Evolutionary conservation across 2,888 invertebrate species (phyloP).

Genomic region (Cremastobaeus sp.): DNA sequence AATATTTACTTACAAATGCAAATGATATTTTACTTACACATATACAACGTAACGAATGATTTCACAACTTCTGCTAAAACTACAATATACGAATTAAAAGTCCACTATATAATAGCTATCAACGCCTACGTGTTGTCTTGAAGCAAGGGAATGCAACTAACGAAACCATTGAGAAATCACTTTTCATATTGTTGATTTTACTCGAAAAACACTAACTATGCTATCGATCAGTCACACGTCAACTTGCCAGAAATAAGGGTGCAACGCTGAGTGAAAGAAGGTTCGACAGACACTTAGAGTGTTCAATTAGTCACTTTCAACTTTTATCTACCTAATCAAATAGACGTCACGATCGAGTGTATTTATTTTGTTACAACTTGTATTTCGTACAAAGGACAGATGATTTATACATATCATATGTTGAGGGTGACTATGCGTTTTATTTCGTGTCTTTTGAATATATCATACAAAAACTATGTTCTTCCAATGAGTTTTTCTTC

Average conservation of each 20-base stretch:
- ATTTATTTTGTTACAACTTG: constrained; percentile 51
- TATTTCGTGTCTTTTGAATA: constrained; percentile 32
- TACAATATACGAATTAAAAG: constrained; percentile 49
- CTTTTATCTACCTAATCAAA: constrained; percentile 37
- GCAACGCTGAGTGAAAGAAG: too few relatives aligned
- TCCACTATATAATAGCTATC: constrained; percentile 55
- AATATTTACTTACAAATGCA: constrained; percentile 55
- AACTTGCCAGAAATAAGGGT: constrained; percentile 1
- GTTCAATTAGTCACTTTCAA: constrained; percentile 45
- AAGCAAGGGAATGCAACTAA: constrained; percentile 40
- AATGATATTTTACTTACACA: constrained; percentile 59
- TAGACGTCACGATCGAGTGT: constrained; percentile 35
- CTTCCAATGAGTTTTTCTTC: constrained; percentile 44
- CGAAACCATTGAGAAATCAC: constrained; percentile 36
- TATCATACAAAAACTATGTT: constrained; percentile 28
- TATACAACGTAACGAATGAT: constrained; percentile 51
- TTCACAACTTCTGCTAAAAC: constrained; percentile 45
- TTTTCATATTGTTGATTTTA: constrained; percentile 41
- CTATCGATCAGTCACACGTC: constrained; percentile 4
- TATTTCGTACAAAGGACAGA: constrained; percentile 40
- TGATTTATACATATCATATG: constrained; percentile 54
- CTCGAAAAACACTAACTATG: constrained; percentile 6
- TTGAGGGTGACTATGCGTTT: constrained; percentile 41
- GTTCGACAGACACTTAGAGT: constrained; percentile 33
- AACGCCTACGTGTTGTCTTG: constrained; percentile 51